Base-by-base conservation (phyloP, 2,888 invertebrate species). In the Frankliniella fusca region DNA sequence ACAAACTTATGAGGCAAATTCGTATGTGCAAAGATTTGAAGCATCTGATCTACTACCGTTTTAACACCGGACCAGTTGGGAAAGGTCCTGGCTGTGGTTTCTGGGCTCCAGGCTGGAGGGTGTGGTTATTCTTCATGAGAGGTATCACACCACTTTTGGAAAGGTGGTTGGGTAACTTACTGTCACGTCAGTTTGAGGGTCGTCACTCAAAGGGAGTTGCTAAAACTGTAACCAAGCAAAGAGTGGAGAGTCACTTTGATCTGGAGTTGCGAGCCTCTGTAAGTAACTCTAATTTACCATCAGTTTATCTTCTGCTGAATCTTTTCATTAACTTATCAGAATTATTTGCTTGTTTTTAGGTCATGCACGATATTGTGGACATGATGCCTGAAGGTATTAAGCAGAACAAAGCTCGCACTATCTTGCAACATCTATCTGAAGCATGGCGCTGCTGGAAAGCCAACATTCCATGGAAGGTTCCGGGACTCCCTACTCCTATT, bases 381-480 rank as follows among this genome's bases (percentile, higher is more conserved):
- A 99, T 99, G 99, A 99, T 99, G 99, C 99, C 99, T 0, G 99
- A 99, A 89, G 99, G 99, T 84, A 99, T 99, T 88, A 99, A 99
- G 87, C 99, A 99, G 89, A 99, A 99, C 89, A 99, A 99, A 88
- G 99, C 99, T 0, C 92, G 99, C 85, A 99, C 99, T 5, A 99
- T 99, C 86, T 90, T 99, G 85, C 99, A 99, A 87, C 99, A 99
- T 91, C 90, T 99, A 84, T 98, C 97, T 50, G 99, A 99, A 89
- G 99, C 99, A 0, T 99, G 99, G 99, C 90, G 99, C 83, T 99
- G 99, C 89, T 99, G 99, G 99, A 99, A 99, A 88, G 99, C 99
- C 0, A 98, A 99, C 88, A 99, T 99, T 86, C 99, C 99, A 0
- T 99, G 99, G 99, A 99, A 99, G 92, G 96, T 99, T 3, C 99